Evolutionary conservation across 1,140 invertebrate species (phyloP), one percentile per base, ranked within the genome.

Genomic region (Neelides sp.): DNA sequence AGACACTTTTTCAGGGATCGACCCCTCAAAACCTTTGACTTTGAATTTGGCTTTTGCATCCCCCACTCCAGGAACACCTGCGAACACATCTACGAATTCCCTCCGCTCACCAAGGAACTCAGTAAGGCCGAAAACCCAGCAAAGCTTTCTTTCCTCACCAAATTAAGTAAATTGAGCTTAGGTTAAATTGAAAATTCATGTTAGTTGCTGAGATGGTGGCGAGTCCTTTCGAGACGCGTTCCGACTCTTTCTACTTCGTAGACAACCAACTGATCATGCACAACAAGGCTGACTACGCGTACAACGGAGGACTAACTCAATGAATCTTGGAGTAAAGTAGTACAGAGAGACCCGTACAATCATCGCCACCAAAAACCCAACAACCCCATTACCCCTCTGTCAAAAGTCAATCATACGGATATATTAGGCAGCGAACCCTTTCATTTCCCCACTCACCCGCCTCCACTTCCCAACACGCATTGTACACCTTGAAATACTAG

Each of bases 31-130:
- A 94, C 87, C n/a, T 98, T 98, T 72, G 94, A 98, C 67, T 98
- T 98, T 77, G 90, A 98, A 67, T 98, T 98, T 77, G 93, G 93
- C 37, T 98, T 96, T 69, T 97, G 93, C 65, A 97, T 98, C 71
- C 94, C 94, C 24, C 88, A 92, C 66, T 96, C 90, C 55, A 82
- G 83, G 63, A 98, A 98, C 66, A 94, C 92, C 4, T 95, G 92
- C 68, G 94, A 98, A 73, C 94, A 98, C 69, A 98, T 98, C 70
- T 98, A 98, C 69, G 90, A 97, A 69, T 97, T 98, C 75, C 94
- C 94, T 32, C 76, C 80, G 42, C 71, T 98, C 55, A 78, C 82
- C 59, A 71, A 79, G 39, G 82, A 91, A 65, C 71, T 93, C 64
- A 82, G 92, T 97, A 77, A 78, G 75, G 68, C 32, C 28, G 35